Evolutionary conservation across 2,797 vertebrate genomes (phyloP).

Genomic region (Coregonus suidteri): DNA sequence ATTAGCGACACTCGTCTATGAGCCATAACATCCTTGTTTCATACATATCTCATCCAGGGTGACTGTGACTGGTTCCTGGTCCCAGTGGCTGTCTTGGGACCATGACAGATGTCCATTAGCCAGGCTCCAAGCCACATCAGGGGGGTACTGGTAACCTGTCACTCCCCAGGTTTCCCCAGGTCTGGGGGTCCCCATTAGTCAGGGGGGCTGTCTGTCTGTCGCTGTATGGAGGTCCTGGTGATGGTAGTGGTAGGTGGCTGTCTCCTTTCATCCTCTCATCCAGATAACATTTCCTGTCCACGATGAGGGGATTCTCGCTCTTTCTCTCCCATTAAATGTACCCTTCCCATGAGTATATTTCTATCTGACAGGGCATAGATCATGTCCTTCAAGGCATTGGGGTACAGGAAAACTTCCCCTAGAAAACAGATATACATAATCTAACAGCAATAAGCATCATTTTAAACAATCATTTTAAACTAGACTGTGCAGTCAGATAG

Average conservation of each 20-base stretch:
- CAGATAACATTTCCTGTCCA: constrained; percentile 43
- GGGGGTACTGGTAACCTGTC: constrained; percentile 64
- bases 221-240: constrained; percentile 10
- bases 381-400: too few relatives aligned
- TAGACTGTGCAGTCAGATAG: too few relatives aligned
- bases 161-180: constrained; percentile 59
- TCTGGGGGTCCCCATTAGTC: constrained; percentile 74
- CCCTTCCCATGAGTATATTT: background rate
- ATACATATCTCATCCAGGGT: constrained; percentile 79
- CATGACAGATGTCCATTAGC: constrained; percentile 82
- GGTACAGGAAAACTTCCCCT: too few relatives aligned
- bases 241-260: constrained; percentile 44
- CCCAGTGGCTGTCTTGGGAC: constrained; percentile 64
- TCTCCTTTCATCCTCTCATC: constrained; percentile 33
- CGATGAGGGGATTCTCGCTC: constrained; percentile 1
- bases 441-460: too few relatives aligned
- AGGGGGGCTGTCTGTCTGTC: background rate
- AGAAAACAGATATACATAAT: too few relatives aligned
- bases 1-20: constrained; percentile 54
- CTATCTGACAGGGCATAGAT: too few relatives aligned
- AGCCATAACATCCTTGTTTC: constrained; percentile 69
- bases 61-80: constrained; percentile 58
- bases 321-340: background rate
- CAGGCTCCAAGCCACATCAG: constrained; percentile 55
- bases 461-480: too few relatives aligned